These are phyloP conservation scores for Gadopsis bispinosus DNA, from an alignment of 2,797 vertebrate genomes.

Conservation along the genomic window DNA sequence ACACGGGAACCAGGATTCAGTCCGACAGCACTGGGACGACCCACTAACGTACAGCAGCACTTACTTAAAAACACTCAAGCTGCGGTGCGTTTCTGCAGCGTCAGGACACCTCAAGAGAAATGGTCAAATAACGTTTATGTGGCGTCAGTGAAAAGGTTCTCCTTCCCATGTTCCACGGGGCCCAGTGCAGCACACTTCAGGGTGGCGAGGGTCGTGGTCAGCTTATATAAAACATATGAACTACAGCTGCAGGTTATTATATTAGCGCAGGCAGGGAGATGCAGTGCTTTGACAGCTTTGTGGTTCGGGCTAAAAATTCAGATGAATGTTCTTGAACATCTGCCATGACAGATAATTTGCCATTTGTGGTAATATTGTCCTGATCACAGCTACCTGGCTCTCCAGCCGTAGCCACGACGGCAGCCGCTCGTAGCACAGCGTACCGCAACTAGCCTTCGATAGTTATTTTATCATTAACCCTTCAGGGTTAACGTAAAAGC, in stretches of 20 bases:
- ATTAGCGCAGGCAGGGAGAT: background rate
- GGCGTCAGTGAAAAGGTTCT: background rate
- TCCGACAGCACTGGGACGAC: conserved; percentile 9
- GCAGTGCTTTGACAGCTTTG: background rate
- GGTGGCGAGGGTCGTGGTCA: background rate
- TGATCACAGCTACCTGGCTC: too few species aligned
- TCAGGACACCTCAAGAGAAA: background rate
- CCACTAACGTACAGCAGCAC: background rate
- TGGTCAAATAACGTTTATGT: background rate
- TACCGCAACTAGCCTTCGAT: too few species aligned
- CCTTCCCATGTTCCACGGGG: background rate
- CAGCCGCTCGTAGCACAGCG: background rate
- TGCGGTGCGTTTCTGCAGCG: conserved; percentile 17
- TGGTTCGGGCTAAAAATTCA: conserved; percentile 7
- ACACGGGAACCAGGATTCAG: conserved; percentile 16
- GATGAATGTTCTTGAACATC: background rate
- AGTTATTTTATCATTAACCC: too few species aligned
- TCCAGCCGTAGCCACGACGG: too few species aligned
- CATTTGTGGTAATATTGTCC: too few species aligned
- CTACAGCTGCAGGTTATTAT: conserved; percentile 8
- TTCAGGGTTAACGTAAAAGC: too few species aligned
- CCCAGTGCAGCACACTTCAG: too few species aligned
- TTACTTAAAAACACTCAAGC: conserved; percentile 15
- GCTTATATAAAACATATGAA: background rate
- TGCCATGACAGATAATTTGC: too few species aligned